These are phyloP conservation scores for Scatophagus argus DNA, from an alignment of 2,113 vertebrate species.

Conservation along the genomic window DNA sequence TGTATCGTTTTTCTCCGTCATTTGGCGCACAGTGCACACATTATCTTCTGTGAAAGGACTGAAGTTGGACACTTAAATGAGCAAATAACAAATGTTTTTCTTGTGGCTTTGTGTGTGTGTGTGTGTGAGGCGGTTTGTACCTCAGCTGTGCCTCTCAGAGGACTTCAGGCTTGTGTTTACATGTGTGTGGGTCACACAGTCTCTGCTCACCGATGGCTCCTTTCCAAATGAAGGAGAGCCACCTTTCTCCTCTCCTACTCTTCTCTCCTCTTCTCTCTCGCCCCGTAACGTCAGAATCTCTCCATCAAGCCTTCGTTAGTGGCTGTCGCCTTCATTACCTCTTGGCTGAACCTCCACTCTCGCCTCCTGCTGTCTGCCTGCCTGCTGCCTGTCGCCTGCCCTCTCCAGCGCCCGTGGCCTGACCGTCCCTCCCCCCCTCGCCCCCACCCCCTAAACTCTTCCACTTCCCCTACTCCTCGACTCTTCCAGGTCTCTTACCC, in stretches of 20 bases:
- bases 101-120: conserved; percentile 6
- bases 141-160: conserved; percentile 21
- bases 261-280: background rate
- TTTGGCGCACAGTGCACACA: background rate
- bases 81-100: background rate
- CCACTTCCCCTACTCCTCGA: conserved; percentile 46
- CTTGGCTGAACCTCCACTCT: conserved; percentile 38
- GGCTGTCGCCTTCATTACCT: conserved; percentile 40
- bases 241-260: conserved; percentile 15
- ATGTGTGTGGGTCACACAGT: conserved; percentile 16
- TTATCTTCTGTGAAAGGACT: background rate
- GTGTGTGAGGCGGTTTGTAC: conserved; percentile 16
- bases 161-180: conserved; percentile 12
- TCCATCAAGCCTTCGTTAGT: conserved; percentile 32
- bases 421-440: too few species aligned
- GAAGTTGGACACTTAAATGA: background rate
- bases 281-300: conserved; percentile 32
- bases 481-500: conserved; percentile 76
- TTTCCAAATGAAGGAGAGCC: conserved; percentile 8
- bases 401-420: conserved; percentile 26
- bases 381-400: conserved; percentile 49
- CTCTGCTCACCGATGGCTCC: conserved; percentile 29
- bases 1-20: background rate
- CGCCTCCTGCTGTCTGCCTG: conserved; percentile 51
- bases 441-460: conserved; percentile 25